Conservation (phyloP, 2,888 invertebrate species). For the Sinelater perroti region DNA sequence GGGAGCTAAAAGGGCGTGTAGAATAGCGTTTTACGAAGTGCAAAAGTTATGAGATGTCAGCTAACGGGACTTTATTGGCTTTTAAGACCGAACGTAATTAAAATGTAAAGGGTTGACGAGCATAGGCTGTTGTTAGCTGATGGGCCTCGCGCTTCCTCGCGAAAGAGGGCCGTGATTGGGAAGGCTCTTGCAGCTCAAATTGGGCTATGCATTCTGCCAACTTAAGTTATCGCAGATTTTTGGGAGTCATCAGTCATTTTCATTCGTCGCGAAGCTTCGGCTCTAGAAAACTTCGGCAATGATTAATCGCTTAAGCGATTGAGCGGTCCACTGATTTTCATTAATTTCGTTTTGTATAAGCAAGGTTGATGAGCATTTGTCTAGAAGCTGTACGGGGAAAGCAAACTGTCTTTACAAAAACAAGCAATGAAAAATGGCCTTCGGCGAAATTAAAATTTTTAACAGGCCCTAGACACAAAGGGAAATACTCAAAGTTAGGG, state of each 20-base stretch:
- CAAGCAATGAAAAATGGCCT: slow-evolving; percentile 30
- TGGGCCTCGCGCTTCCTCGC: slow-evolving; percentile 32
- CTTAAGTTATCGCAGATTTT: slow-evolving; percentile 41
- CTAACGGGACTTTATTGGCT: slow-evolving; percentile 56
- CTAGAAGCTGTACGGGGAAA: slow-evolving; percentile 38
- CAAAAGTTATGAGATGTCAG: slow-evolving; percentile 54
- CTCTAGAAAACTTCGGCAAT: slow-evolving; percentile 45
- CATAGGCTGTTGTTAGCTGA: slow-evolving; percentile 42
- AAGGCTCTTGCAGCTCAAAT: slow-evolving; percentile 18
- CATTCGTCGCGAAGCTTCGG: slow-evolving; percentile 43
- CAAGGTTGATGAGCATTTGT: slow-evolving; percentile 48
- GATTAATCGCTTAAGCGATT: slow-evolving; percentile 57
- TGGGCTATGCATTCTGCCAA: slow-evolving; percentile 30
- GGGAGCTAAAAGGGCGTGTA: slow-evolving; percentile 43
- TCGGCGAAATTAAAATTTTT: slow-evolving; percentile 17
- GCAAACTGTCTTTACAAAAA: slow-evolving; percentile 29
- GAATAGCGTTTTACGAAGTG: slow-evolving; percentile 51
- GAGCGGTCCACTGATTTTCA: slow-evolving; percentile 58
- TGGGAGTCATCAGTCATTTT: slow-evolving; percentile 48
- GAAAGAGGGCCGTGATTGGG: slow-evolving; percentile 18
- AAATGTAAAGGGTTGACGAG: slow-evolving; percentile 53
- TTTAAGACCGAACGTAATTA: slow-evolving; percentile 55
- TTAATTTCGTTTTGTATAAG: slow-evolving; percentile 54
- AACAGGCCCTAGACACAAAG: no score
- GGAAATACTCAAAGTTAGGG: no score